A percentile compares a stretch with the other conserved stretches of the same genome.
phyloP scores from a whole-genome alignment of 2,888 invertebrate genomes.

The Stictocephala bisonia region DNA sequence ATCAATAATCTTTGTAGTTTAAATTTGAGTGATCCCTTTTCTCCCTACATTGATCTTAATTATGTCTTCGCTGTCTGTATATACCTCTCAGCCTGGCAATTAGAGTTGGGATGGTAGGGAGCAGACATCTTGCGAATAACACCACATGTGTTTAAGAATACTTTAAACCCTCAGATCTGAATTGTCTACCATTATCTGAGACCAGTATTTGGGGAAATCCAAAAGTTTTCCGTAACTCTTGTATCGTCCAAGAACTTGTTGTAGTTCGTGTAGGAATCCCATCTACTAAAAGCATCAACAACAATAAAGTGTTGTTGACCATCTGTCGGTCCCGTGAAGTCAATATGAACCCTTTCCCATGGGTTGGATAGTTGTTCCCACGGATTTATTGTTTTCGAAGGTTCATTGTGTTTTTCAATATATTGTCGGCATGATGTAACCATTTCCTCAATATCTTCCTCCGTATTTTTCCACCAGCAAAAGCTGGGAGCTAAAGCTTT shows the following conservation, averaged over 20 bases:
- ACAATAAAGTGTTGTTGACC: constrained; percentile 39
- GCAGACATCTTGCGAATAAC: constrained; percentile 41
- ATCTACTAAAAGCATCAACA: constrained; percentile 45
- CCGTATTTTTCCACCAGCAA: not conserved
- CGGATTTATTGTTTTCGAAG: not conserved
- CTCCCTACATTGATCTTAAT: not conserved
- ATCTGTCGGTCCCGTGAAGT: constrained; percentile 25
- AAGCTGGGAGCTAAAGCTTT: not conserved
- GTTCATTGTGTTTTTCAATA: not conserved
- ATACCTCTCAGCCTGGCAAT: constrained; percentile 41
- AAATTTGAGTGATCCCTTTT: not conserved
- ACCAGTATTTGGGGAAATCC: constrained; percentile 35
- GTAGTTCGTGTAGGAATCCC: constrained; percentile 16
- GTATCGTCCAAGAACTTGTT: constrained; percentile 27
- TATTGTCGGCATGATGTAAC: not conserved
- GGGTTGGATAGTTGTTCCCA: not conserved
- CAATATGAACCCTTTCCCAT: not conserved
- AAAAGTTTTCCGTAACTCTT: constrained; percentile 17
- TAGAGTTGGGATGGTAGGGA: constrained; percentile 44
- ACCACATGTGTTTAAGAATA: constrained; percentile 5
- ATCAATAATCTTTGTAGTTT: not conserved
- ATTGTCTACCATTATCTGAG: constrained; percentile 45
- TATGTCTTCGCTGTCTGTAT: constrained; percentile 40
- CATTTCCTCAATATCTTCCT: constrained; percentile 5
- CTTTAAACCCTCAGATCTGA: constrained; percentile 30